Base-by-base conservation (phyloP, 2,113 vertebrate species). In the Heptranchias perlo region DNA sequence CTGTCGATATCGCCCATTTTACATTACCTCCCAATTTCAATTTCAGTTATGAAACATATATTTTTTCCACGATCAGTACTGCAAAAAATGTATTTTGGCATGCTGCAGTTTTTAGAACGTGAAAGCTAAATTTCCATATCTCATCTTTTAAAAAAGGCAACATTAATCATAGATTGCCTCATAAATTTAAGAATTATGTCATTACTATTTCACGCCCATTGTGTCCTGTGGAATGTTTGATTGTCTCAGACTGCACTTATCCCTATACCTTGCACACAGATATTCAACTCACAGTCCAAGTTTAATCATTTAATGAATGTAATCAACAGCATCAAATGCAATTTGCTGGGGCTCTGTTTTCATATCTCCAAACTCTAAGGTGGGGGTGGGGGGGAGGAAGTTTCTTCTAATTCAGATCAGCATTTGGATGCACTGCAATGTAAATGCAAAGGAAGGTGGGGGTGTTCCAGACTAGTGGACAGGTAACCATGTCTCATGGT, bases 111-210 rank as follows among this genome's bases (percentile, higher is more conserved):
- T 65, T 94, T 64, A 95, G 11, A 52, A 49, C 31, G 16, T 73
- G 47, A 52, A 95, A 69, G 28, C 44, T 69, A 95, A 69, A 31
- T 69, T 94, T 73, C 44, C 23, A 58, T 11, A 35, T 52, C 16
- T 93, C 91, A 95, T 52, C 65, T 95, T 95, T 47, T 2, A 95
- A 95, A 52, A 73, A 52, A 95, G 58, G 61, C n/a, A 65, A n/a
- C n/a, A 94, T 67, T 67, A 94, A 14, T 69, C 65, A 35, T 94
- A 94, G 62, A 49, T 49, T 69, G 47, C 44, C 49, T 95, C 0
- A 94, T 39, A 69, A 95, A 67, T 82, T 82, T 47, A 82, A 16
- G 78, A 47, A 82, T 95, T 67, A 49, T n/a, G 54, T 93, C 35
- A 93, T 93, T 62, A 93, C 16, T 62, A 58, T 58, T 58, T 58